Conservation (phyloP, 30 jellyfish, hydroid and myxozoan genomes). For the Sanderia malayensis region DNA sequence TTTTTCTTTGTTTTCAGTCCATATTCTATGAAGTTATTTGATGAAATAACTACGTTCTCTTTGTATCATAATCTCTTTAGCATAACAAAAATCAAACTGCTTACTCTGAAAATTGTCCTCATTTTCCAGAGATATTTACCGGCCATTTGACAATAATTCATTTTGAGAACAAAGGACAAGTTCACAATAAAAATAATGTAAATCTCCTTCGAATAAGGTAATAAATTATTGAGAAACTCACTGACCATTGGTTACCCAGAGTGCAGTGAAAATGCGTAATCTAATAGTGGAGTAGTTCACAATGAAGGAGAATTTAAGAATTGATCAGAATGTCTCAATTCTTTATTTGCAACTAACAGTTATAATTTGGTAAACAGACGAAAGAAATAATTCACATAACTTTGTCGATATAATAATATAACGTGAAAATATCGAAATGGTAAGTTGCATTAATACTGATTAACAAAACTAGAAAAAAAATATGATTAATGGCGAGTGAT, state of each 20-base stretch:
- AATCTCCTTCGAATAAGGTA: no score
- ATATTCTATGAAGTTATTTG: no score
- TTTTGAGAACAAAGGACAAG: no score
- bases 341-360: background rate
- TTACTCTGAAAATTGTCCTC: no score
- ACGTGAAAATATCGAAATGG: background rate
- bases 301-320: background rate
- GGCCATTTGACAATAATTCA: no score
- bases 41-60: no score
- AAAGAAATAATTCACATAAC: background rate
- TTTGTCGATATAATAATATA: background rate
- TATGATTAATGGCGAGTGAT: background rate
- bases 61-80: no score
- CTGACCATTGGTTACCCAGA: background rate
- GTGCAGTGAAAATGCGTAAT: slow-evolving; percentile 12
- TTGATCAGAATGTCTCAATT: slow-evolving; percentile 1
- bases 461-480: background rate
- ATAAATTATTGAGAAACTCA: slow-evolving; percentile 1
- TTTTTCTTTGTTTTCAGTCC: no score
- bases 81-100: no score
- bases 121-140: no score
- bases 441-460: background rate
- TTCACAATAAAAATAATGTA: no score
- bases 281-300: background rate
- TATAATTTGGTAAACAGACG: background rate